These are phyloP conservation scores for Musca domestica DNA, from an alignment of 1,140 invertebrate species.

Conservation along the genomic window DNA sequence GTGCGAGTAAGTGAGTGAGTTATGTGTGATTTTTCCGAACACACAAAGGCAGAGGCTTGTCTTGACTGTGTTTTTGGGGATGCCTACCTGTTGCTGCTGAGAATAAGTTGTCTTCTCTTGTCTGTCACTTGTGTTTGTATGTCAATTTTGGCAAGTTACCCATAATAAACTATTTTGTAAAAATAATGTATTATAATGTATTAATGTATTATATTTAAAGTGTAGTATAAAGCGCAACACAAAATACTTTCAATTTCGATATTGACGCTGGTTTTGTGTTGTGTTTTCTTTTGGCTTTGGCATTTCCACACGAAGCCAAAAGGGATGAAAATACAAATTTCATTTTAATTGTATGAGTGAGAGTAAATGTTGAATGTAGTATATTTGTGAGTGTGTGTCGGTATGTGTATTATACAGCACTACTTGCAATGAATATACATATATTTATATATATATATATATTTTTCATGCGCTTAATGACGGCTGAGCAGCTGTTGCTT, in stretches of 20 bases:
- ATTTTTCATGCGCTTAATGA: conserved; percentile 20
- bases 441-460: not conserved
- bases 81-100: conserved; percentile 17
- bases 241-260: not conserved
- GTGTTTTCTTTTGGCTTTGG: too few relatives aligned
- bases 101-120: not conserved
- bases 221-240: not conserved
- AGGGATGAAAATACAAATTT: not conserved
- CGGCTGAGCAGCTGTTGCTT: conserved; percentile 14
- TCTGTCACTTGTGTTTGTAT: conserved; percentile 5
- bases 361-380: not conserved
- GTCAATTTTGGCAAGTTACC: conserved; percentile 10
- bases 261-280: too few relatives aligned
- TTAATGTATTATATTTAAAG: not conserved
- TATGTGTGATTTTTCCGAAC: not conserved
- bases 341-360: not conserved
- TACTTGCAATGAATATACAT: not conserved
- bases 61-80: not conserved
- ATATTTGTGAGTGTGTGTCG: not conserved
- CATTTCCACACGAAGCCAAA: not conserved
- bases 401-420: not conserved
- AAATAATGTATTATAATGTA: not conserved
- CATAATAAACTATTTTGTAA: not conserved
- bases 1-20: not conserved
- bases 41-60: not conserved